Conservation (phyloP, 1,140 invertebrate genomes). For the Drosophila biarmipes region DNA sequence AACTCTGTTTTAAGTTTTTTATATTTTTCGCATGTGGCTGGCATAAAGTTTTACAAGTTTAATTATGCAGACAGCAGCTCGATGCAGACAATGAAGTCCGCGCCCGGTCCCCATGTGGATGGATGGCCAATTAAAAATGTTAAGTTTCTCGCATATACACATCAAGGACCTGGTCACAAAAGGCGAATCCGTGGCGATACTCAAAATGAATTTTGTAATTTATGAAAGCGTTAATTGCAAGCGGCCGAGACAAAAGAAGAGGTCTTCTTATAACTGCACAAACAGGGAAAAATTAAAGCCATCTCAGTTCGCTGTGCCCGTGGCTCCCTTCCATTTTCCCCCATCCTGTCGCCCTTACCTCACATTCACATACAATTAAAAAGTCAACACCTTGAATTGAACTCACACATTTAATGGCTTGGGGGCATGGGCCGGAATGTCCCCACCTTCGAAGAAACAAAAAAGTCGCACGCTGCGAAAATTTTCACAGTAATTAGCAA, state of each 20-base stretch:
- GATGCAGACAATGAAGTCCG: slow-evolving; percentile 28
- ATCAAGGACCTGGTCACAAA: slow-evolving; percentile 17
- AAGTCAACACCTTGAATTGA: slow-evolving; percentile 76
- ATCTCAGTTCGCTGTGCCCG: slow-evolving; percentile 13
- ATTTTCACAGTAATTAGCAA: slow-evolving; percentile 82
- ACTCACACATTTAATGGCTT: slow-evolving; percentile 42
- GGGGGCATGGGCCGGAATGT: slow-evolving; percentile 14
- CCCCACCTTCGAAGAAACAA: slow-evolving; percentile 29
- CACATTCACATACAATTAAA: slow-evolving; percentile 63
- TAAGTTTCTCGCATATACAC: slow-evolving; percentile 19
- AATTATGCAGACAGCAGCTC: slow-evolving; percentile 45
- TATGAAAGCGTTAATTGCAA: slow-evolving; percentile 40
- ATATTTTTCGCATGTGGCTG: slow-evolving; percentile 1
- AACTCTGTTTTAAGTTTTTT: not conserved
- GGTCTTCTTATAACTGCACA: slow-evolving; percentile 41
- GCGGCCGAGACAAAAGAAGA: slow-evolving; percentile 5
- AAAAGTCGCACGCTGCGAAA: slow-evolving; percentile 71
- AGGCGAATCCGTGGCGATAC: slow-evolving; percentile 12
- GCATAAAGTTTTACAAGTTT: slow-evolving; percentile 42
- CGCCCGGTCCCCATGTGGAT: slow-evolving; percentile 2
- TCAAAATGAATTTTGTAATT: slow-evolving; percentile 42
- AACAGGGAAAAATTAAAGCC: slow-evolving; percentile 55
- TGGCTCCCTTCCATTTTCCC: not conserved
- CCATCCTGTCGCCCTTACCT: slow-evolving; percentile 4
- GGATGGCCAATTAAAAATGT: slow-evolving; percentile 44